phyloP scores from a whole-genome alignment of 1,140 invertebrate species.

The Lordiphosa mommai region DNA sequence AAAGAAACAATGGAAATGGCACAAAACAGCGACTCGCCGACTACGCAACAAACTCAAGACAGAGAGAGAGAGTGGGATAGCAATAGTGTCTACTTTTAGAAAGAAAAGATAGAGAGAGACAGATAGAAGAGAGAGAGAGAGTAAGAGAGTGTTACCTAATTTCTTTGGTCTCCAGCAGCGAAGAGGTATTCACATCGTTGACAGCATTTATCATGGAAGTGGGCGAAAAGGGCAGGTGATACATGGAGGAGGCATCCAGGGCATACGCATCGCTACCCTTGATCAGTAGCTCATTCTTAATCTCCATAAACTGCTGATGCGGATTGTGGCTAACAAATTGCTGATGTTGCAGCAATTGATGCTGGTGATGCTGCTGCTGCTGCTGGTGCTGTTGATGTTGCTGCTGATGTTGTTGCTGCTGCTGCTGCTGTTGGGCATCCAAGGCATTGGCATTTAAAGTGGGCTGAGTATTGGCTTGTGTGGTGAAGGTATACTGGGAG shows the following conservation, averaged over 20 bases:
- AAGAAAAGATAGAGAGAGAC: slow-evolving; percentile 3
- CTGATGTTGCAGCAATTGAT: slow-evolving; percentile 56
- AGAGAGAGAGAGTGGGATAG: slow-evolving; percentile 22
- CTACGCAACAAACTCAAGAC: slow-evolving; percentile 37
- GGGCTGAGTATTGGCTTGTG: slow-evolving; percentile 56
- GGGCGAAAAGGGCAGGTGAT: slow-evolving; percentile 77
- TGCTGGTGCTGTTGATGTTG: slow-evolving; percentile 62
- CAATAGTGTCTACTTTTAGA: slow-evolving; percentile 23
- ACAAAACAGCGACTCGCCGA: slow-evolving; percentile 21
- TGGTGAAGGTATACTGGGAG: slow-evolving; percentile 71
- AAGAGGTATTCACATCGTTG: slow-evolving; percentile 73
- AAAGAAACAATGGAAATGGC: slow-evolving; percentile 23
- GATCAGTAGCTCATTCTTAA: slow-evolving; percentile 75
- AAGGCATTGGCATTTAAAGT: slow-evolving; percentile 61
- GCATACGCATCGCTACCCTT: slow-evolving; percentile 70
- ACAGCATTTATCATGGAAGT: slow-evolving; percentile 78
- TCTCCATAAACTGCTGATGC: slow-evolving; percentile 76
- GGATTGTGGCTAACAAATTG: slow-evolving; percentile 55
- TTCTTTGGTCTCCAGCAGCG: slow-evolving; percentile 79
- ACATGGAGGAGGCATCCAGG: slow-evolving; percentile 72
- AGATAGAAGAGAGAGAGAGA: slow-evolving; percentile 16
- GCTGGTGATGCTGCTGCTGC: slow-evolving; percentile 48
- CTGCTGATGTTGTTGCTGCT: slow-evolving; percentile 48
- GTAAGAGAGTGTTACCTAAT: slow-evolving; percentile 69
- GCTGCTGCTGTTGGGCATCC: slow-evolving; percentile 53